Evolutionary conservation across 1,140 invertebrate species (phyloP).

Genomic region (Heliconius congener): DNA sequence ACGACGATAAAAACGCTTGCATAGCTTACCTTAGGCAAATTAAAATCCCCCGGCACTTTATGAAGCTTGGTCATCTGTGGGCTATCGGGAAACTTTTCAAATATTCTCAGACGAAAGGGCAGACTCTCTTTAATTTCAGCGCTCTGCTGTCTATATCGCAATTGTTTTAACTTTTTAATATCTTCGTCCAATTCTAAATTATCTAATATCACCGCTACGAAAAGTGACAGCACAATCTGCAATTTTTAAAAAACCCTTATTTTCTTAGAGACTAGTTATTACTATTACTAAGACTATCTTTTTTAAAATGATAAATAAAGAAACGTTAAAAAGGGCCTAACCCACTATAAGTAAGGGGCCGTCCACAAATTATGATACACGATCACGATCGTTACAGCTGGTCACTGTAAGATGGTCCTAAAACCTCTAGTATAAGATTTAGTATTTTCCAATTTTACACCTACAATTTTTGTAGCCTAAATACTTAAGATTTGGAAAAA

Average conservation of each 20-base stretch:
- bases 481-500: too few relatives aligned
- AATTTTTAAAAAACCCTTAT: conserved; percentile 10
- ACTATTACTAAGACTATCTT: too few relatives aligned
- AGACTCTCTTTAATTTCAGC: conserved; percentile 98
- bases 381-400: too few relatives aligned
- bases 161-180: conserved; percentile 99
- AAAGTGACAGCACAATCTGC: conserved; percentile 99
- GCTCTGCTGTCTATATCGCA: conserved; percentile 98
- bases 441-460: too few relatives aligned
- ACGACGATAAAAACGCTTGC: neutral
- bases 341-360: neutral
- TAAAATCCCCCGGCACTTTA: conserved; percentile 97
- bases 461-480: too few relatives aligned
- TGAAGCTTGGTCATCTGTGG: conserved; percentile 99
- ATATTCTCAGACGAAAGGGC: conserved; percentile 96
- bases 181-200: conserved; percentile 99
- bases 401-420: too few relatives aligned
- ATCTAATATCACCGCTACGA: conserved; percentile 99
- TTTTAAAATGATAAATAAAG: too few relatives aligned
- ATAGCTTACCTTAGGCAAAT: conserved; percentile 91
- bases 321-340: neutral
- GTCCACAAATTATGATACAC: too few relatives aligned
- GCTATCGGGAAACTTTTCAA: conserved; percentile 99
- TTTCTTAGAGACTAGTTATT: too few relatives aligned
- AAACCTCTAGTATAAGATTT: too few relatives aligned